Percentiles rank a stretch among this genome's conserved stretches.
These are phyloP conservation scores for Phyllostomus hastatus DNA, from an alignment of 2,113 vertebrate species.

Conservation along the genomic window DNA sequence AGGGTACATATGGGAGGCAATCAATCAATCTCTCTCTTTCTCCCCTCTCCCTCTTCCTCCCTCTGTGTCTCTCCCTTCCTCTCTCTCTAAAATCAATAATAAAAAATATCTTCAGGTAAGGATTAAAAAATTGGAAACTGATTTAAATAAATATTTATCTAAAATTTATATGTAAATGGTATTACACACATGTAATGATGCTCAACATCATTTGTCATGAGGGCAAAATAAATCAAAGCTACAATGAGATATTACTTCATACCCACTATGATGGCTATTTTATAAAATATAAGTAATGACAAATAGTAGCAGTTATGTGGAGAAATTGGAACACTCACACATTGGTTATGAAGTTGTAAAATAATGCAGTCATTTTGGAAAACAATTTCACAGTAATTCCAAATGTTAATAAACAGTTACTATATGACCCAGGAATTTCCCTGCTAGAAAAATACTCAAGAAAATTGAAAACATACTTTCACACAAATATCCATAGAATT, in stretches of 20 bases:
- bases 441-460: not conserved
- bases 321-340: not conserved
- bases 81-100: too few relatives aligned
- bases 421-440: not conserved
- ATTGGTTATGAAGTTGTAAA: not conserved
- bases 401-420: not conserved
- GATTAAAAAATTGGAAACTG: not conserved
- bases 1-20: too few relatives aligned
- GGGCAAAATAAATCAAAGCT: not conserved
- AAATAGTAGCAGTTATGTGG: not conserved
- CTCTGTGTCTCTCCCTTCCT: too few relatives aligned
- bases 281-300: not conserved
- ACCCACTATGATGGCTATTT: not conserved
- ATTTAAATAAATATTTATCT: not conserved
- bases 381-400: not conserved
- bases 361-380: not conserved
- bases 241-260: not conserved
- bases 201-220: not conserved
- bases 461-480: not conserved
- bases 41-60: too few relatives aligned
- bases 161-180: not conserved
- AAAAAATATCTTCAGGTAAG: too few relatives aligned
- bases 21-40: too few relatives aligned
- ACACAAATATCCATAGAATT: not conserved
- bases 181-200: not conserved